Base-by-base conservation (phyloP, 2,888 invertebrate genomes). In the Xylota segnis region DNA sequence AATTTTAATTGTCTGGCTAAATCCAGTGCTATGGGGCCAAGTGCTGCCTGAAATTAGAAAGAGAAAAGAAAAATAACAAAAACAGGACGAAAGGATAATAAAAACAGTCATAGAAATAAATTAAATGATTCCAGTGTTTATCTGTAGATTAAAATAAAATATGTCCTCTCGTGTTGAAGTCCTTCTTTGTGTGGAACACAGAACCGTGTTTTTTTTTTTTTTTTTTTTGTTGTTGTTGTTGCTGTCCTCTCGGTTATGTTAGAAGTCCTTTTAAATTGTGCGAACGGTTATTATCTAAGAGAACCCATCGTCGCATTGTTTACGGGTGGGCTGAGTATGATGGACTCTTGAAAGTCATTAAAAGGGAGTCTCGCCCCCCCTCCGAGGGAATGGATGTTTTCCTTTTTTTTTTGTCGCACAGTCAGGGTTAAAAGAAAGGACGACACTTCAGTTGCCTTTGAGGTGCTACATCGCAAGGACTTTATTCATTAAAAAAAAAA, bases 21-120 rank as follows among this genome's bases (percentile, higher is more conserved):
- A 88, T 94, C 94, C 88, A 94, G 91, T 7, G 95, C 94, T 87
- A 95, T 93, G 16, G 95, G 95, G 16, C 95, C 95, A 66, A 95
- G 90, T 3, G 95, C 94, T 72, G 95, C 95, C 95, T 95, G 88
- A 59, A 65, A 87, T 9, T n/a, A 68, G 23, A 70, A 9, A 52
- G 23, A 75, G 32, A 18, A 16, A 66, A n/a, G 68, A 50, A 65
- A 58, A 63, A 52, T 32, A 12, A 12, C 18, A 58, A 29, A 43
- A 63, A 52, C 16, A 65, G 59, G 59, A 74, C 52, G 27, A 45
- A 75, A 45, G 79, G 40, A 71, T 71, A 71, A 68, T 79, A 75
- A 76, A 75, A 79, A 75, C 18, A 70, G 79, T 65, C 68, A 34
- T 79, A 54, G 66, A 66, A 84, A 84, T 75, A 84, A 84, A 84